Conservation (phyloP, 2,113 vertebrate species). For the Oncorhynchus nerka region DNA sequence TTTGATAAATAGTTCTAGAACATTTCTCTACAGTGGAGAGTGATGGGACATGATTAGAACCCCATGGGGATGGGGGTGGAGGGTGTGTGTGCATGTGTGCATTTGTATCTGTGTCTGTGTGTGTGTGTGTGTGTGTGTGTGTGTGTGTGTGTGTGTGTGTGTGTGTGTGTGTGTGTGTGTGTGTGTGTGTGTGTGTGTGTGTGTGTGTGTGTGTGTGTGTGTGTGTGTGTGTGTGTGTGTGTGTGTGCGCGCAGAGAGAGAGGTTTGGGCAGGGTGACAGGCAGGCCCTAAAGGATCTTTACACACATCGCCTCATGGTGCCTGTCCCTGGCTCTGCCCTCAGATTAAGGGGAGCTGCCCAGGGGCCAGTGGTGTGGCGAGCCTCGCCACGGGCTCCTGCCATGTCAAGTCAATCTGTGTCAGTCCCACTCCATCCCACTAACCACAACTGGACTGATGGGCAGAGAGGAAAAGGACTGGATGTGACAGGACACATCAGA, state of each 20-base stretch:
- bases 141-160: too few relatives aligned
- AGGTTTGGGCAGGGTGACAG: slow-evolving; percentile 20
- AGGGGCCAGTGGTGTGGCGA: slow-evolving; percentile 22
- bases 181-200: too few relatives aligned
- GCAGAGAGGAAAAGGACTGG: not conserved
- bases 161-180: too few relatives aligned
- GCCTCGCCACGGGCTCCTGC: slow-evolving; percentile 29
- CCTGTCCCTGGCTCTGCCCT: slow-evolving; percentile 24
- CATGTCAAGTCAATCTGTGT: slow-evolving; percentile 46
- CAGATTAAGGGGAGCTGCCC: slow-evolving; percentile 26
- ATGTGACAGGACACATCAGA: slow-evolving; percentile 16
- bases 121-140: too few relatives aligned
- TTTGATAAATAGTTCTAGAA: too few relatives aligned
- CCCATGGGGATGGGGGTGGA: not conserved
- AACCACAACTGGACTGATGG: not conserved
- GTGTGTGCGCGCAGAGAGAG: not conserved
- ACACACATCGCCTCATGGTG: slow-evolving; percentile 33
- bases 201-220: too few relatives aligned
- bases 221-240: too few relatives aligned
- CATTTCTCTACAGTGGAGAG: not conserved
- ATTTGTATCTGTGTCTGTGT: too few relatives aligned
- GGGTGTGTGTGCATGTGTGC: not conserved
- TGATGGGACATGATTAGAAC: not conserved
- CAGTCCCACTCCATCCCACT: slow-evolving; percentile 10
- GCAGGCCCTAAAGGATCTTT: slow-evolving; percentile 22